Base-by-base conservation (phyloP, 2,113 vertebrate genomes). In the Varanus komodoensis region DNA sequence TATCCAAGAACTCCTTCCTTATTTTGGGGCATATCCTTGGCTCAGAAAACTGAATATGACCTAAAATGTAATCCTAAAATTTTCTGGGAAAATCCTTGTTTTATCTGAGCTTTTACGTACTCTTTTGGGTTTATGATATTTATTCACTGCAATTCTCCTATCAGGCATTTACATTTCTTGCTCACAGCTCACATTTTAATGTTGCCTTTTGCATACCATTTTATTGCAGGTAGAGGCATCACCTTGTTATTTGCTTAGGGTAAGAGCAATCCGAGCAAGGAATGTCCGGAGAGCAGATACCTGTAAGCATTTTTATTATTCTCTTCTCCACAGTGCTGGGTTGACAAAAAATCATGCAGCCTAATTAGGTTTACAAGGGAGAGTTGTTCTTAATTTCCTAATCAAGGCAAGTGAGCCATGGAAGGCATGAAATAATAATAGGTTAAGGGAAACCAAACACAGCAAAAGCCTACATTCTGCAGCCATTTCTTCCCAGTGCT, bases 201-300 rank as follows among this genome's bases (percentile, higher is more conserved):
- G 5, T 38, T 87, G 1, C 15, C 23, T 80, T 93, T 61, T 74
- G 3, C 17, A 15, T 84, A 6, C 14, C 48, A 71, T 11, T 11
- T 0, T 54, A 32, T 21, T 80, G 3, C 92, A 96, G 96, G 50
- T 1, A 91, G 90, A 94, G 83, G 75, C 90, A 54, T 94, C 95
- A 87, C 86, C 7, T 0, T 96, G 96, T 92, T 93, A 95, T 68
- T 92, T 96, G 80, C 91, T 96, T 81, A 95, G 93, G 69, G 0
- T 96, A 92, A 95, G 94, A 95, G 78, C 95, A 57, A 95, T 96
- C 92, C 93, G 95, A 93, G 95, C 93, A 87, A 96, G 88, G 88
- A 96, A 96, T 87, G 90, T 96, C 74, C 93, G 91, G 50, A 82
- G 29, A 69, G 87, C 93, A 88, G 96, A 96, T 89, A 84, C 90